Evolutionary conservation across 2,113 vertebrate species (phyloP).

Genomic region (Microtus ochrogaster): DNA sequence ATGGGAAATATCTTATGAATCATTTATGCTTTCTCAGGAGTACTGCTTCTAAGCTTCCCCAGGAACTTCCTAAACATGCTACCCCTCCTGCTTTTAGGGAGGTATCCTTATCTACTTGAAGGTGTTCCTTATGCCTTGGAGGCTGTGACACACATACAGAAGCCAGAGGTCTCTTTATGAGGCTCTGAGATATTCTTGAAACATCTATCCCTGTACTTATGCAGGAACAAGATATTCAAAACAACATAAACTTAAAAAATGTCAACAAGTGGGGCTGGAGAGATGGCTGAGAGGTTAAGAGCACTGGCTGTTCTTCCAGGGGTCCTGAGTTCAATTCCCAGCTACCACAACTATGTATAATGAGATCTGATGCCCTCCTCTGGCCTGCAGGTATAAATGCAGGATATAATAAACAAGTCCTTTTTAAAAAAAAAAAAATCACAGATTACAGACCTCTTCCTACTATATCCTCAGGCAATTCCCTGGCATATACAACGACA

Average conservation of each 20-base stretch:
- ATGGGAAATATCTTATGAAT: not conserved
- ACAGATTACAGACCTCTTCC: not conserved
- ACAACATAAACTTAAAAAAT: not conserved
- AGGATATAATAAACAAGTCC: too few species aligned
- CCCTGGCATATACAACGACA: too few species aligned
- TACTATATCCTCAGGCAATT: not conserved
- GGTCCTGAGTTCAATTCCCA: too few species aligned
- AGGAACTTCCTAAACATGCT: not conserved
- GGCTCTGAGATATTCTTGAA: not conserved
- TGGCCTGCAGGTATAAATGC: too few species aligned
- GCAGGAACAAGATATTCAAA: not conserved
- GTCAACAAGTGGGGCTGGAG: not conserved
- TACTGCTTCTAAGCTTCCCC: not conserved
- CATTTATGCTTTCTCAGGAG: not conserved
- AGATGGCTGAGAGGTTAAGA: too few species aligned
- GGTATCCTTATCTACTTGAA: not conserved
- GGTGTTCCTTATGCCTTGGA: not conserved
- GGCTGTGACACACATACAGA: not conserved
- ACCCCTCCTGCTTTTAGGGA: not conserved
- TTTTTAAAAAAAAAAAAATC: too few species aligned
- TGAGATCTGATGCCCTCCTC: too few species aligned
- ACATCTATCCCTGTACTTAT: not conserved
- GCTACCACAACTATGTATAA: too few species aligned
- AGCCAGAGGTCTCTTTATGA: not conserved
- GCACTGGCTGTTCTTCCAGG: too few species aligned